A percentile compares a stretch with the other conserved stretches of the same genome.
Evolutionary conservation across 1,140 invertebrate genomes (phyloP).

Genomic region (Drosophila asahinai): DNA sequence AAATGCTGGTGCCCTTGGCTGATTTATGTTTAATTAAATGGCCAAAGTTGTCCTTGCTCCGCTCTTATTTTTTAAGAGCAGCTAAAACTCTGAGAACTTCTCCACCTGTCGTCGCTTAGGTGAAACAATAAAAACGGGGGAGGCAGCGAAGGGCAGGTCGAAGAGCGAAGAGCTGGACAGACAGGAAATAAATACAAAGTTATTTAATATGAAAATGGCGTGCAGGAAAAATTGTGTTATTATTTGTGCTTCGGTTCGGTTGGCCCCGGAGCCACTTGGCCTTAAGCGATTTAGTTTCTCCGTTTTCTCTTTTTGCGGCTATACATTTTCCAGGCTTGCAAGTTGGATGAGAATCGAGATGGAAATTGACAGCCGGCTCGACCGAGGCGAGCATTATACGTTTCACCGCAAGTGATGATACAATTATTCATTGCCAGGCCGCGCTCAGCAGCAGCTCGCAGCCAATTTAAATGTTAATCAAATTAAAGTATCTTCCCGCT

Average conservation of each 20-base stretch:
- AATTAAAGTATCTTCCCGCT: conserved; percentile 66
- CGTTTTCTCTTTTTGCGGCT: background rate
- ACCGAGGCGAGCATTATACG: background rate
- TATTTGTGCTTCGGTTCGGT: conserved; percentile 64
- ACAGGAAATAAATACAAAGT: conserved; percentile 77
- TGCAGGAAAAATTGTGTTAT: conserved; percentile 64
- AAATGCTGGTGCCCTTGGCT: conserved; percentile 17
- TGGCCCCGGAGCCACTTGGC: conserved; percentile 51
- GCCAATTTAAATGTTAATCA: conserved; percentile 76
- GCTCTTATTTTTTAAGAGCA: conserved; percentile 35
- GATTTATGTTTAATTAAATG: conserved; percentile 57
- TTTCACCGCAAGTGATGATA: conserved; percentile 28
- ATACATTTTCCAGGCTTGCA: conserved; percentile 29
- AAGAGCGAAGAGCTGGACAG: conserved; percentile 44
- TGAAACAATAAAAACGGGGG: conserved; percentile 55
- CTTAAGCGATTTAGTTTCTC: conserved; percentile 59
- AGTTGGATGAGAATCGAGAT: conserved; percentile 55
- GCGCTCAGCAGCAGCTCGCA: conserved; percentile 31
- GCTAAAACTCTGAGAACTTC: conserved; percentile 67
- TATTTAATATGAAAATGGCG: conserved; percentile 83
- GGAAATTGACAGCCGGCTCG: conserved; percentile 53
- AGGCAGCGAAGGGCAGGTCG: background rate
- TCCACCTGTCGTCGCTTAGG: conserved; percentile 69
- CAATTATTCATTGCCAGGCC: conserved; percentile 45
- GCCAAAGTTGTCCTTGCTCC: conserved; percentile 23